Evolutionary conservation across 2,113 vertebrate species (phyloP).

Genomic region (Sinocyclocheilus maitianheensis): DNA sequence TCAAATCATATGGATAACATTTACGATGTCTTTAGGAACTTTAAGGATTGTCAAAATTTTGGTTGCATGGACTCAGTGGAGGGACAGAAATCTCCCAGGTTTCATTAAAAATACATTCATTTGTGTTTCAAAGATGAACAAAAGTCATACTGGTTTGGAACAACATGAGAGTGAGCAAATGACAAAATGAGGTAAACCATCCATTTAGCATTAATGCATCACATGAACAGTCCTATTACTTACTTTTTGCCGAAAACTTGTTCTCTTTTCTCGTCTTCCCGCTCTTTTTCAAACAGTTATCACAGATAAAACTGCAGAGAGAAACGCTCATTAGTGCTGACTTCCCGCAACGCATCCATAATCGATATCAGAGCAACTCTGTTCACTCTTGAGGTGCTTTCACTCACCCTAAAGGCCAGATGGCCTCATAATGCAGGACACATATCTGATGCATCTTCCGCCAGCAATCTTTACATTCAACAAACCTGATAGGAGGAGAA

Average conservation of each 20-base stretch:
- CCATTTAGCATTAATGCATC: neutral
- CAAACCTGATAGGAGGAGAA: conserved; percentile 79
- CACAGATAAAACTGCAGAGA: conserved; percentile 89
- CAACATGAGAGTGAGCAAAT: neutral
- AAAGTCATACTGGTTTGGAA: neutral
- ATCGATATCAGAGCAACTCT: neutral
- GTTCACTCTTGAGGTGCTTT: neutral
- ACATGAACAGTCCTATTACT: conserved; percentile 61
- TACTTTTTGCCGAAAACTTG: conserved; percentile 97
- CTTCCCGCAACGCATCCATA: neutral
- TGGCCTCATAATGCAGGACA: conserved; percentile 95
- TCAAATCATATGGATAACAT: neutral
- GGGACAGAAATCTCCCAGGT: too few relatives aligned
- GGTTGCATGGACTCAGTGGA: neutral
- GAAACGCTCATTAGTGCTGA: neutral
- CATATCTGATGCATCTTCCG: conserved; percentile 99
- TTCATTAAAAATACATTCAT: neutral
- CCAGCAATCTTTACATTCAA: conserved; percentile 99
- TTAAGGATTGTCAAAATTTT: neutral
- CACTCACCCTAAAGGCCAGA: conserved; percentile 95
- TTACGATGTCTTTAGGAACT: neutral
- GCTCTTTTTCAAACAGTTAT: conserved; percentile 97
- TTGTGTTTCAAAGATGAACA: neutral
- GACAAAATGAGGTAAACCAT: neutral
- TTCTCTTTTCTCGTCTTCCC: conserved; percentile 95